Conservation (phyloP, 2,113 vertebrate species). For the Calypte anna region DNA sequence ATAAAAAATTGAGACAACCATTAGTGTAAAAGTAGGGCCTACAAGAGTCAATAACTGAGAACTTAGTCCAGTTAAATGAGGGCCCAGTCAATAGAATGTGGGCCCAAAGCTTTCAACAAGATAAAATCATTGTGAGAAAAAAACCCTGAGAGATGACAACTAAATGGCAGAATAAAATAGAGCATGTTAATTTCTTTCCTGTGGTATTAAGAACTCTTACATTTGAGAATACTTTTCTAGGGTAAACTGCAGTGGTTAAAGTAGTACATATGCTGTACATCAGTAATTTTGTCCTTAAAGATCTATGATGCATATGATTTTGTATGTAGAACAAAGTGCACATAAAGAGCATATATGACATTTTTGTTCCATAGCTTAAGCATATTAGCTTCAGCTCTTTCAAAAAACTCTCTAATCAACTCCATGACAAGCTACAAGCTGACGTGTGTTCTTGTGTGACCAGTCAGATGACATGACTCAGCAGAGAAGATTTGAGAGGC, state of each 20-base stretch:
- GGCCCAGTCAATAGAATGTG: background rate
- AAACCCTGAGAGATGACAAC: background rate
- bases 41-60: background rate
- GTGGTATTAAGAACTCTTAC: background rate
- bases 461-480: conserved; percentile 36
- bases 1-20: background rate
- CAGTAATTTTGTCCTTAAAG: conserved; percentile 45
- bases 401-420: background rate
- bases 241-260: background rate
- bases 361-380: conserved; percentile 44
- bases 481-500: background rate
- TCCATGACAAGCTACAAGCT: conserved; percentile 19
- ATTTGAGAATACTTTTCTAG: background rate
- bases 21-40: background rate
- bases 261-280: background rate
- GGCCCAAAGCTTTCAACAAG: background rate
- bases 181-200: background rate
- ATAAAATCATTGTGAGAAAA: background rate
- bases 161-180: background rate
- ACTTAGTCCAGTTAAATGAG: rapidly evolving
- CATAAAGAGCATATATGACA: conserved; percentile 20
- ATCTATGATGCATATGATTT: conserved; percentile 57
- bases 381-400: background rate
- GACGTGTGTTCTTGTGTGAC: conserved; percentile 40
- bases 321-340: conserved; percentile 25